These are phyloP conservation scores for Episyrphus balteatus DNA, from an alignment of 1,140 invertebrate genomes.

Conservation along the genomic window DNA sequence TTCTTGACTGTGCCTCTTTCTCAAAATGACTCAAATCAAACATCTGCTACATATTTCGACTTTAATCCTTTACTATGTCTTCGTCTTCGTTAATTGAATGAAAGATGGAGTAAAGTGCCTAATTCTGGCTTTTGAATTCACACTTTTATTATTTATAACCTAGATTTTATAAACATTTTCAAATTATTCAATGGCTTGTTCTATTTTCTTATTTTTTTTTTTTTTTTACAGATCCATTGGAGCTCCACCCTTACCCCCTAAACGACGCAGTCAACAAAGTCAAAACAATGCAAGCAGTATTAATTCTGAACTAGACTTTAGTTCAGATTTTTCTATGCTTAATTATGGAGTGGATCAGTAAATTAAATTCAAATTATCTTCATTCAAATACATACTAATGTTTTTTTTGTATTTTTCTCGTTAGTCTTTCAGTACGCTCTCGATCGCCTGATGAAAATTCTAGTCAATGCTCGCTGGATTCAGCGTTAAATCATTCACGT, in stretches of 20 bases:
- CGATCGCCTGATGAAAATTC: constrained; percentile 55
- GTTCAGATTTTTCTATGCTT: constrained; percentile 38
- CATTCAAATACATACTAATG: not conserved
- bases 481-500: constrained; percentile 68
- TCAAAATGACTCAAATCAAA: no score
- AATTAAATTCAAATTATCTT: constrained; percentile 3
- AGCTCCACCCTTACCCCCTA: constrained; percentile 66
- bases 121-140: no score
- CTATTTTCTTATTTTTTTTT: no score
- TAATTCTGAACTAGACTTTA: constrained; percentile 40
- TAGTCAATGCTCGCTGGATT: constrained; percentile 70
- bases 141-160: no score
- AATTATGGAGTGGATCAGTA: constrained; percentile 46
- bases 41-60: no score
- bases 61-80: no score
- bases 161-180: no score
- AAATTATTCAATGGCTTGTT: no score
- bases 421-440: constrained; percentile 47
- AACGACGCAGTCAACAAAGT: constrained; percentile 44
- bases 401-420: not conserved
- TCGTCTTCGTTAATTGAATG: no score
- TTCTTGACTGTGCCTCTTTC: no score
- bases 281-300: constrained; percentile 37
- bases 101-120: no score
- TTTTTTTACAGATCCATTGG: constrained; percentile 20